Evolutionary conservation across 2,888 invertebrate species (phyloP), one percentile per base, ranked within the genome.

Genomic region (Argyresthia goedartella): DNA sequence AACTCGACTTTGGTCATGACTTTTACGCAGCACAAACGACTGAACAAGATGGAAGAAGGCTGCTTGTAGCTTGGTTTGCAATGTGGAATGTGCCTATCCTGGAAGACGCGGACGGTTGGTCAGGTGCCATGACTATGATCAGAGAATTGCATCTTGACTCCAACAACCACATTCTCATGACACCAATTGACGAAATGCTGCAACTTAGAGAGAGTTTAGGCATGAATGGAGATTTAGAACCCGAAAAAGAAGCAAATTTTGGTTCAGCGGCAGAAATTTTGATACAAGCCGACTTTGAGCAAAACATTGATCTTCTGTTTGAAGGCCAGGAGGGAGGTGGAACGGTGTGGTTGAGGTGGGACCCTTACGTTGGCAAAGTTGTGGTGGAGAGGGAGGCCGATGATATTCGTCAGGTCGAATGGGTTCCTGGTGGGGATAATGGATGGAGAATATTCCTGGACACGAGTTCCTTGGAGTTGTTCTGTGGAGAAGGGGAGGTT

Each of bases 401-500:
- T 4, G 81, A 84, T 49, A 53, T 80, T 1, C 69, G 85, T 42
- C 81, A 80, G 56, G 76, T 81, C 11, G 76, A 78, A 53, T 85
- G 86, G 86, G 57, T 57, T 16, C 78, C 79, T 1, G 61, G 72
- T 4, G 61, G 61, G 0, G 67, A 70, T 0, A 58, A 57, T 14
- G 53, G 60, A 1, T 81, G 77, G 80, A 69, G 80, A 52, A 61
- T 86, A 1, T 85, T 81, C 59, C 57, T 86, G 6, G 86, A 86
- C 52, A 66, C 84, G 3, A 81, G 82, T 59, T 82, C 84, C 1
- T 34, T 86, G 52, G 86, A 86, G 56, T 55, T 84, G 44, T 86
- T 86, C 63, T 85, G 85, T 49, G 85, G 86, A 0, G 78, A 81
- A 56, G 86, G 86, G 0, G 86, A 85, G 53, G 82, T 78, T 1